Evolutionary conservation across 2,888 invertebrate species (phyloP), one percentile per base, ranked within the genome.

Genomic region (Leucania comma): DNA sequence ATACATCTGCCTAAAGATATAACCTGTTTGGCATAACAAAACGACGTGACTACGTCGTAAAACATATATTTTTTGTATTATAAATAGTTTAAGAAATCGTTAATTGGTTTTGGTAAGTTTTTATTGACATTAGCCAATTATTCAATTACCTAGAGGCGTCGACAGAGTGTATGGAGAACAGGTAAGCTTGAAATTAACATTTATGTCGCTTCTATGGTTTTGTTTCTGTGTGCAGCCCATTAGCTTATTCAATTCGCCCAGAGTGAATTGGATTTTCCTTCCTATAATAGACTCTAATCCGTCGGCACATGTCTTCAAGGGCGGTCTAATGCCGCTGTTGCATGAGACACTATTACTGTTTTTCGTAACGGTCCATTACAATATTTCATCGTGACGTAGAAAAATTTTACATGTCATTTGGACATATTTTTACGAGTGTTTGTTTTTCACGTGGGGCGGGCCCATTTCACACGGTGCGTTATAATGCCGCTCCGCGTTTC

Each of bases 361-460:
- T 93, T 93, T 94, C 93, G 95, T 94, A 93, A 95, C 95, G 95
- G 93, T 87, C 92, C 95, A 95, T 96, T 95, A 96, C 92, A 92
- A 95, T 96, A 93, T 94, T 92, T 95, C 94, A 95, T 95, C 89
- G 93, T 95, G 96, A 95, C 96, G 91, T 91, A 94, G 95, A 96
- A 95, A 95, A 95, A 94, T 96, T 94, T 93, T 89, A 94, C 94
- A 92, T 95, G 95, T 95, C 94, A 95, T 96, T 95, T 95, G 92
- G 93, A 90, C 84, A 90, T 89, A 91, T 93, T 94, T 94, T 93
- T 92, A 93, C 86, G 92, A 91, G 90, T 95, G 93, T 96, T 95
- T 94, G 95, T 95, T 96, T 96, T 95, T 91, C 93, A 93, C 86
- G 83, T 86, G 89, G 93, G 94, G 94, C 92, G 93, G 94, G 89